These are phyloP conservation scores for Thaleichthys pacificus DNA, from an alignment of 2,797 vertebrate genomes.

Conservation along the genomic window DNA sequence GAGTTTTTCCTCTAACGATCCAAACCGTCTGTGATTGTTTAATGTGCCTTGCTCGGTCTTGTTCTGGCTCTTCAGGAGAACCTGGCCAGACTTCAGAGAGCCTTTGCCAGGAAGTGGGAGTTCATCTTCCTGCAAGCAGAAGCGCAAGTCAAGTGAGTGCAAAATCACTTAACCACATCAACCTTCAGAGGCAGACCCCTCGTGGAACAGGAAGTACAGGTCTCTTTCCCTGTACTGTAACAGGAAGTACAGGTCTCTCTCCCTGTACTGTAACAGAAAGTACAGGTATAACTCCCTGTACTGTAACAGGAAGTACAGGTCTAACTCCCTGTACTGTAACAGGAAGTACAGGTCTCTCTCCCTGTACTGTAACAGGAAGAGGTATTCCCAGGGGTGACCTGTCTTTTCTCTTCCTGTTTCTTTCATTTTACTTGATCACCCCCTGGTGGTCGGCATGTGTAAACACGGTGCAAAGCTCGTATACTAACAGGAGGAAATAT, in stretches of 20 bases:
- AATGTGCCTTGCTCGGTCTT: not conserved
- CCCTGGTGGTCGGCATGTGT: conserved; percentile 59
- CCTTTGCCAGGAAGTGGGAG: conserved; percentile 96
- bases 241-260: too few species aligned
- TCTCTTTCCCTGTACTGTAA: too few species aligned
- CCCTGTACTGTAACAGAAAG: too few species aligned
- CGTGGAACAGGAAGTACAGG: too few species aligned
- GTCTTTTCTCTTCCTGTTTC: not conserved
- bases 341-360: too few species aligned
- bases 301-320: too few species aligned
- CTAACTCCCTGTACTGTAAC: too few species aligned
- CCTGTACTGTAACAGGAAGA: too few species aligned
- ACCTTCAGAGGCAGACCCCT: too few species aligned
- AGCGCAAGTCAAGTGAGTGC: conserved; percentile 96
- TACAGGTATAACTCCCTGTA: too few species aligned
- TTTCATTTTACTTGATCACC: conserved; percentile 37
- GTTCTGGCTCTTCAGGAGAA: conserved; percentile 81
- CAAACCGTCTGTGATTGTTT: not conserved
- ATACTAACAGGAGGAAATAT: not conserved
- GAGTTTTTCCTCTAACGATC: too few species aligned
- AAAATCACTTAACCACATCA: not conserved
- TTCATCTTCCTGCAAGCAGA: conserved; percentile 99
- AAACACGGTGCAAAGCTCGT: conserved; percentile 25
- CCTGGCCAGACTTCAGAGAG: conserved; percentile 91
- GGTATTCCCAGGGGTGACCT: too few species aligned